Base-by-base conservation (phyloP, 2,113 vertebrate species). In the Cavia porcellus region DNA sequence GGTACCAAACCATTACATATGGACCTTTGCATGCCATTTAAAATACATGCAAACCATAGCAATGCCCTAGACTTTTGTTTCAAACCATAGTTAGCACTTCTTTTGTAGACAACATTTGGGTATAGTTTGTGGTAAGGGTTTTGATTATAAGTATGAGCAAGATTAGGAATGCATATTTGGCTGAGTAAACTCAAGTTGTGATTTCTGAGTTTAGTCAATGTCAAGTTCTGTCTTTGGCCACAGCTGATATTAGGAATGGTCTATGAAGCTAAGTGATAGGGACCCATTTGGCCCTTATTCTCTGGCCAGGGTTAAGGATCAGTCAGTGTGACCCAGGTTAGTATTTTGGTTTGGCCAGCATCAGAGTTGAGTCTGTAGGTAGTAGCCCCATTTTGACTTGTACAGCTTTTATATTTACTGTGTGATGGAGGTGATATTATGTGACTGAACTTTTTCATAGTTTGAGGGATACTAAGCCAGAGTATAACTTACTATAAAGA, bases 161-260 rank as follows among this genome's bases (percentile, higher is more conserved):
- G 13, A 90, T 70, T 47, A 15, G 24, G 47, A 20, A 68, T 89
- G 19, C 20, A 25, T 83, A 83, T 96, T 70, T 92, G 66, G 11
- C 68, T 61, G 82, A 86, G 45, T 61, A 93, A 66, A 55, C 14
- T 64, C 38, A 86, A 89, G 11, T 8, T 83, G 5, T 89, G 50
- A 62, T 89, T 89, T 93, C 28, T 86, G 38, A 83, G 24, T 94
- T 89, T 82, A 92, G 59, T n/a, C 22, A 86, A 22, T 72, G 59
- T 86, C n/a, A 86, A 28, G 28, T 82, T 83, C 32, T 90, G 55
- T 77, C 72, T 96, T 87, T 86, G 20, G 68, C 59, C 32, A 28
- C 28, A 66, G 30, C 32, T 28, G 12, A 9, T 88, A 47, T 70
- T 62, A 55, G n/a, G 62, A 72, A n/a, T 90, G 14, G 10, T 92